These are phyloP conservation scores for Nyctalus aviator DNA, from an alignment of 2,797 vertebrate genomes.

Conservation along the genomic window DNA sequence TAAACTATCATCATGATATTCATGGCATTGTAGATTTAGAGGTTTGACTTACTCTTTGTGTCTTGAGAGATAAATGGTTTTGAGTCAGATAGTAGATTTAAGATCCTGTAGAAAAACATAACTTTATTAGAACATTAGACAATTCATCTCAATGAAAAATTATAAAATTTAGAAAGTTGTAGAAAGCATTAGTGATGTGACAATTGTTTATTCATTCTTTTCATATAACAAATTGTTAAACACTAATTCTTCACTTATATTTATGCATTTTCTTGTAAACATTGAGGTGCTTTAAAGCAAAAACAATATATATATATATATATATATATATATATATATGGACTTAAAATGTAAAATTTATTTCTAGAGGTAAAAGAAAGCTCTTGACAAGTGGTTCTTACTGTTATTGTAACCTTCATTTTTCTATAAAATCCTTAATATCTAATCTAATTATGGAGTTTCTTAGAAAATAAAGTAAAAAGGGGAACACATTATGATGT, in stretches of 20 bases:
- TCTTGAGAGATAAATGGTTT: not conserved
- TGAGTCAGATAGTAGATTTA: not conserved
- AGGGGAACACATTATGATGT: not conserved
- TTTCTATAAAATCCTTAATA: constrained; percentile 3
- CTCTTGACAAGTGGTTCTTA: not conserved
- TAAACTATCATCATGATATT: not conserved
- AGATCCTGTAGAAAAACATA: constrained; percentile 28
- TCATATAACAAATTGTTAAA: not conserved
- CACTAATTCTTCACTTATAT: not conserved
- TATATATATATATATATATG: too few species aligned
- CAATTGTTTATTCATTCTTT: not conserved
- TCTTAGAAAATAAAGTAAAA: constrained; percentile 17
- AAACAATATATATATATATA: not conserved
- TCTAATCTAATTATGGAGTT: constrained; percentile 27
- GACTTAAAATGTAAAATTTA: not conserved
- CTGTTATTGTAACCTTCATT: not conserved
- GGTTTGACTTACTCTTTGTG: not conserved
- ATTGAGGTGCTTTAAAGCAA: not conserved
- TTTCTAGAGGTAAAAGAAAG: not conserved
- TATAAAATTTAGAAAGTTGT: not conserved
- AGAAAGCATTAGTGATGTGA: not conserved
- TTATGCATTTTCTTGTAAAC: not conserved
- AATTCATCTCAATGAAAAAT: constrained; percentile 50
- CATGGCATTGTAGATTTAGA: not conserved
- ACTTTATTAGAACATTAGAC: not conserved